Percentiles rank a stretch among this genome's conserved stretches.
phyloP scores from a whole-genome alignment of 2,888 invertebrate species.

The Agrotis segetum region DNA sequence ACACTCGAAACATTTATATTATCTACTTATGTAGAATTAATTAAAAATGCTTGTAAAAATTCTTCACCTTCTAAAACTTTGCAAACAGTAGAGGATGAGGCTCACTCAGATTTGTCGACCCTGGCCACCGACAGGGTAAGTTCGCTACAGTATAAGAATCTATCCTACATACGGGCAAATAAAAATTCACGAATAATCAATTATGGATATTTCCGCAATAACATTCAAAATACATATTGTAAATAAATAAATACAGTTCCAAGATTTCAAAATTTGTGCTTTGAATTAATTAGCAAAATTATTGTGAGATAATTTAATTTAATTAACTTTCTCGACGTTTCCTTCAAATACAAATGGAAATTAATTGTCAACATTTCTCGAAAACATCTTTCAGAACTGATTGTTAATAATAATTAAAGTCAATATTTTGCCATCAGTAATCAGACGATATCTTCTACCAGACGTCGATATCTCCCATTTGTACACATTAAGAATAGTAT shows the following conservation, averaged over 20 bases:
- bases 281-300: conserved; percentile 54
- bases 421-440: conserved; percentile 35
- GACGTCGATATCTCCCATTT: too few relatives aligned
- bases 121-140: too few relatives aligned
- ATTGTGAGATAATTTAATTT: conserved; percentile 59
- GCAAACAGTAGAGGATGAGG: too few relatives aligned
- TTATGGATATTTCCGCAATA: conserved; percentile 2
- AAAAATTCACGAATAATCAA: conserved; percentile 11
- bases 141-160: too few relatives aligned
- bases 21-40: too few relatives aligned
- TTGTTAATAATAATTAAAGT: conserved; percentile 44
- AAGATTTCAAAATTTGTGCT: conserved; percentile 38
- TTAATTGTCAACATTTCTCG: conserved; percentile 44
- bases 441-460: not conserved
- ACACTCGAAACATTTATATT: too few relatives aligned
- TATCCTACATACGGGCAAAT: not conserved
- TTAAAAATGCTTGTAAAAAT: too few relatives aligned
- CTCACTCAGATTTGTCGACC: too few relatives aligned
- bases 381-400: conserved; percentile 37
- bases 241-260: conserved; percentile 27
- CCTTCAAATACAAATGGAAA: conserved; percentile 47
- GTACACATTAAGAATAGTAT: too few relatives aligned
- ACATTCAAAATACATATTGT: conserved; percentile 8
- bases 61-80: too few relatives aligned
- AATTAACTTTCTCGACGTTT: conserved; percentile 58